A percentile compares a stretch with the other conserved stretches of the same genome.
phyloP scores from a whole-genome alignment of 2,797 vertebrate species.

The Sebastes hubbsi region DNA sequence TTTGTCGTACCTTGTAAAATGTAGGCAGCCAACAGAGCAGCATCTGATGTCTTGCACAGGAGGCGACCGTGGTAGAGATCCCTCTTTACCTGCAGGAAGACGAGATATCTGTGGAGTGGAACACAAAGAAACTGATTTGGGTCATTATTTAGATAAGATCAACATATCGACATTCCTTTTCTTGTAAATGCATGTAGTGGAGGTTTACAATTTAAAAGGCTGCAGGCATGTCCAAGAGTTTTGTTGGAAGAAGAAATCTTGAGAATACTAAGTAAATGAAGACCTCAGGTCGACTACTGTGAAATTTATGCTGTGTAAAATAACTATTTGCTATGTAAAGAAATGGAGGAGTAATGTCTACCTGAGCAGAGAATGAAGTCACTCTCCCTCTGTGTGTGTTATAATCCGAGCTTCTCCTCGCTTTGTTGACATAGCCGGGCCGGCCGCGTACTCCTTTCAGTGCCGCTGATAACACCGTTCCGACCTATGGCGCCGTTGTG shows the following conservation, averaged over 20 bases:
- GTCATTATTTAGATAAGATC: conserved; percentile 27
- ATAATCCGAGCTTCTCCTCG: too few species aligned
- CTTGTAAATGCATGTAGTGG: not conserved
- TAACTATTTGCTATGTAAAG: too few species aligned
- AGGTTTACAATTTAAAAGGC: not conserved
- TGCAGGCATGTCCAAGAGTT: not conserved
- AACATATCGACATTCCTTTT: not conserved
- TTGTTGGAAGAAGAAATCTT: not conserved
- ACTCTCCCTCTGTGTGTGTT: not conserved
- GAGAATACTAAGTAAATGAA: not conserved
- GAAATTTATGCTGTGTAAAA: not conserved
- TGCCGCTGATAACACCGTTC: not conserved
- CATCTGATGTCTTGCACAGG: conserved; percentile 97
- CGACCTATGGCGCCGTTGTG: fast-evolving
- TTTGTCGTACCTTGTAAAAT: conserved; percentile 92
- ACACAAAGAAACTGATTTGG: conserved; percentile 43
- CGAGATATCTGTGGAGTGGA: conserved; percentile 89
- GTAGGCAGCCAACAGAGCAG: conserved; percentile 93
- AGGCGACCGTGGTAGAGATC: conserved; percentile 98
- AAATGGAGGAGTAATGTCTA: too few species aligned
- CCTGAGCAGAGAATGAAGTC: too few species aligned
- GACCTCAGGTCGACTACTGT: not conserved
- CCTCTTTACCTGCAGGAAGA: conserved; percentile 99
- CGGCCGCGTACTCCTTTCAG: fast-evolving
- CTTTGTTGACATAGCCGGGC: too few species aligned